Conservation (phyloP, 2,113 vertebrate genomes). For the Thomomys bottae region DNA sequence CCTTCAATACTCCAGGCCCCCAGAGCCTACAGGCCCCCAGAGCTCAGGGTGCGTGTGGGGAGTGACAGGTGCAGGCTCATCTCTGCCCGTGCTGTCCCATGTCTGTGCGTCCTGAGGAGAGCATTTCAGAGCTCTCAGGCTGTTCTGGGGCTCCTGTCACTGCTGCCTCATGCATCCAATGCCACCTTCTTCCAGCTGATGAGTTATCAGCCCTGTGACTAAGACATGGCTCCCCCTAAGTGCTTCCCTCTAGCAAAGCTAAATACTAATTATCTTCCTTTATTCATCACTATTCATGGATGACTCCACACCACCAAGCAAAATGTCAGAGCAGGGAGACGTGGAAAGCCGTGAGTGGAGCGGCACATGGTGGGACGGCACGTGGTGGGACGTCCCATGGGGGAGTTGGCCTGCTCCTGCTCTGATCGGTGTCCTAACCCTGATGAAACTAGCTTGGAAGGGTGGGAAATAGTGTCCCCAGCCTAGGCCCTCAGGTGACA, state of each 20-base stretch:
- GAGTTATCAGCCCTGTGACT: slow-evolving; percentile 80
- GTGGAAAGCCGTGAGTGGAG: background rate
- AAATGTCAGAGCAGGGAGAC: slow-evolving; percentile 68
- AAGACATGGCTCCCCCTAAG: slow-evolving; percentile 76
- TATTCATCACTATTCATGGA: slow-evolving; percentile 80
- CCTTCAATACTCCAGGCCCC: slow-evolving; percentile 63
- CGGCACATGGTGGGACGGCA: background rate
- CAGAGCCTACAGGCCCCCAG: slow-evolving; percentile 41
- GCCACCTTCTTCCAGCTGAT: slow-evolving; percentile 81
- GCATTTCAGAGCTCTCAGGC: slow-evolving; percentile 80
- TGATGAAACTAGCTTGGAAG: background rate
- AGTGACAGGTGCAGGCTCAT: background rate
- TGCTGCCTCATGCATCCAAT: slow-evolving; percentile 77
- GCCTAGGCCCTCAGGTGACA: background rate
- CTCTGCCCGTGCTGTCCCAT: background rate
- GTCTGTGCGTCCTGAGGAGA: slow-evolving; percentile 75
- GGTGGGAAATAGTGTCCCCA: background rate
- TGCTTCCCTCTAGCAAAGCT: slow-evolving; percentile 83
- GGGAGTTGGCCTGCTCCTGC: too few relatives aligned
- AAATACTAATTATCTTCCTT: slow-evolving; percentile 83
- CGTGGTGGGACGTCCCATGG: background rate
- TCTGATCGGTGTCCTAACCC: too few relatives aligned
- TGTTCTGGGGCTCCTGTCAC: slow-evolving; percentile 80
- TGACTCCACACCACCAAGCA: slow-evolving; percentile 70
- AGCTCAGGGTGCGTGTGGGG: slow-evolving; percentile 69